Evolutionary conservation across 2,797 vertebrate genomes (phyloP), one percentile per base, ranked within the genome.

Genomic region (Chelon labrosus): DNA sequence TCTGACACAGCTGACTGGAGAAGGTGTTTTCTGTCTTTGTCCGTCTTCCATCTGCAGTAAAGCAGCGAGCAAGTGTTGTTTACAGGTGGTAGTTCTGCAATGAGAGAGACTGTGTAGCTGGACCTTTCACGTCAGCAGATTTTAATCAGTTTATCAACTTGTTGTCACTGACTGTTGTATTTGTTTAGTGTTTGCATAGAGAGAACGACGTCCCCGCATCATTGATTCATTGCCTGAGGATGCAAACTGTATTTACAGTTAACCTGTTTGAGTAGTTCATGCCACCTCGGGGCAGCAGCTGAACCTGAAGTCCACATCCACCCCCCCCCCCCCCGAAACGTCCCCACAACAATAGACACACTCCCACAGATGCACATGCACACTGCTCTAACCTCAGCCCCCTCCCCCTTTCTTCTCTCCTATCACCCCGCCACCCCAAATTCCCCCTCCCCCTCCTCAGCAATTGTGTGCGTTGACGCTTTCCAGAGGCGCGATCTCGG

Each of bases 311-410:
- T 79, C 71, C 52, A 63, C 66, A 76, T 84, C 89, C 85, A 82
- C 65, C 80, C 27, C 53, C 72, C 89, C 85, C 81, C 63, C 80
- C 22, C 53, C 71, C 41, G 55, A 68, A 67, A 65, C 47, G 55
- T 80, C 83, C 68, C 73, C 55, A 72, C 60, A 88, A 94, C 92
- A 94, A 94, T 89, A 87, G 91, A 89, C 92, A 88, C 89, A 87
- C 87, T 89, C 89, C 73, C 71, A 78, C 78, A 83, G 73, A 87
- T 53, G 11, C 82, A 78, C 77, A 79, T 46, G 55, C 83, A 79
- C 71, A 79, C 77, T 79, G 65, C 71, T 74, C 84, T 75, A 90
- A 90, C 87, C 88, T 81, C 79, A 70, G 50, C 81, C 80, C 86
- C 86, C 67, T 56, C 77, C 83, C 79, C 75, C 50, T 25, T 39